Evolutionary conservation across 2,113 vertebrate species (phyloP).

Genomic region (Hippocampus barbouri): DNA sequence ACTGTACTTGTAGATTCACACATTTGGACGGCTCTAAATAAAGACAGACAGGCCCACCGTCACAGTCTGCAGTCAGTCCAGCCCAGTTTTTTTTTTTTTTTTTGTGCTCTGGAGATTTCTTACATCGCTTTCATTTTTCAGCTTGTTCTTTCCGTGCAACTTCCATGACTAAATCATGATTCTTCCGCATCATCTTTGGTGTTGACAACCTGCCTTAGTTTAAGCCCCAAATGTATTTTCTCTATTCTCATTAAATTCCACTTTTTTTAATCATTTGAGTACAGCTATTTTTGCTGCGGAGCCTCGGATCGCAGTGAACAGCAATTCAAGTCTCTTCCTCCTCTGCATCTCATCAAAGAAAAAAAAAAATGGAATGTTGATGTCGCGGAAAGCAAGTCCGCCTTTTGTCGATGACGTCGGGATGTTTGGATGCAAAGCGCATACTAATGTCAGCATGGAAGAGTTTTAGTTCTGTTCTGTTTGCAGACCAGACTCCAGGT

Average conservation of each 20-base stretch:
- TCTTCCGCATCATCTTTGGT: not conserved
- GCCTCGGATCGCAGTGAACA: not conserved
- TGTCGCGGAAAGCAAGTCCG: not conserved
- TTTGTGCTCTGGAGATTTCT: not conserved
- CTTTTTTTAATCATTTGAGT: not conserved
- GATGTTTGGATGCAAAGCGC: not conserved
- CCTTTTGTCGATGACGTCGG: not conserved
- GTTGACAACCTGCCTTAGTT: not conserved
- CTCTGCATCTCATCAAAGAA: slow-evolving; percentile 7
- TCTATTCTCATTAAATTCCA: not conserved
- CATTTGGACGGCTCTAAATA: not conserved
- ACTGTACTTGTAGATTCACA: slow-evolving; percentile 5
- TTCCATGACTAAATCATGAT: not conserved
- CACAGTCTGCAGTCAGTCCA: not conserved
- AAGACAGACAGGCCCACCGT: slow-evolving; percentile 3
- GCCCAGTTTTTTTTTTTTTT: not conserved
- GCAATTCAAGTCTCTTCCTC: slow-evolving; percentile 6
- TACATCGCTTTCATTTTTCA: not conserved
- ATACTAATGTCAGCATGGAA: not conserved
- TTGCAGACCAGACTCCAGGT: not conserved
- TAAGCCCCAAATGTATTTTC: slow-evolving; percentile 4
- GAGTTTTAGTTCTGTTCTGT: not conserved
- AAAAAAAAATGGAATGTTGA: not conserved
- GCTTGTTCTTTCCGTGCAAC: not conserved
- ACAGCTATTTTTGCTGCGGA: not conserved